Base-by-base conservation (phyloP, 1,140 invertebrate genomes). In the Aphaenogaster floridana region DNA sequence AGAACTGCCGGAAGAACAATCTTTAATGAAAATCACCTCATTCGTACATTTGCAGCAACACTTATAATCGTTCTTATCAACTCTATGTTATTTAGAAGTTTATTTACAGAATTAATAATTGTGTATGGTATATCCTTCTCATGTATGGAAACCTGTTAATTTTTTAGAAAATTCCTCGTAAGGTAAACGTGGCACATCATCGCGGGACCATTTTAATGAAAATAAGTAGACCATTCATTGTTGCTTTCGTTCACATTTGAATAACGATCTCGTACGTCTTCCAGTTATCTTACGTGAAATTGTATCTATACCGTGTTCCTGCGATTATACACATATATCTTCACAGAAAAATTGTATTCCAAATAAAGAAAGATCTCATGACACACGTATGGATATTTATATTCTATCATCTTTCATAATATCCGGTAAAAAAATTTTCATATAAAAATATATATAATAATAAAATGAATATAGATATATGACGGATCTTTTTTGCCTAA, bases 231-330 rank as follows among this genome's bases (percentile, higher is more conserved):
- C 81, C 48, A 61, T 64, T 77, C 36, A 57, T 87, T 85, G 57
- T 89, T 89, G 48, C 28, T 68, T 91, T 92, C 57, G 48, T 87
- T 89, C 59, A 64, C 28, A 87, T 86, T 89, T 87, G 45, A 74
- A 83, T 92, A 88, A 92, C 59, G 86, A 91, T 91, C 92, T 93
- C 78, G 88, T 92, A 91, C 81, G 92, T 92, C 91, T 93, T 93
- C 92, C 92, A 92, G 64, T 89, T 74, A 89, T 88, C 84, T 86
- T 69, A 89, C 66, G 74, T 54, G 66, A 66, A 71, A 74, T 91
- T 90, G 79, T 80, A 42, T 88, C 66, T 81, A 63, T 69, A 86
- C 86, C 84, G 63, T 88, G 86, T 61, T 91, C 80, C 84, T 91
- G 90, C 69, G 80, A 91, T 87, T 74, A 83, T 28, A 48, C 42